Evolutionary conservation across 2,797 vertebrate genomes (phyloP).

Genomic region (Rhabdophis nuchalis): DNA sequence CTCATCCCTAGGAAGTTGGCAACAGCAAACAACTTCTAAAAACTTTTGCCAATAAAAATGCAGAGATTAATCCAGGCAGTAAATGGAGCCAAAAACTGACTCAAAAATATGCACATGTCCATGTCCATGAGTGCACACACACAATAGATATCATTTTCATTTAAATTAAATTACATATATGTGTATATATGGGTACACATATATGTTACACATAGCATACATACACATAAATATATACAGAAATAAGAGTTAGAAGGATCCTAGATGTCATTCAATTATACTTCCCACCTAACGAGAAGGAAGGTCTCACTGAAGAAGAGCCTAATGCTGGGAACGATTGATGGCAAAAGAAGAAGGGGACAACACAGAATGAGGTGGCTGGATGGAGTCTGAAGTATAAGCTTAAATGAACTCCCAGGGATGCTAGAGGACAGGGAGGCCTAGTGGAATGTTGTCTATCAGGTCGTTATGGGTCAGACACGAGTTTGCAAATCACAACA

Average conservation of each 20-base stretch:
- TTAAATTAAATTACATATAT: not conserved
- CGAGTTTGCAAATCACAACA: too few relatives aligned
- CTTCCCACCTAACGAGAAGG: too few relatives aligned
- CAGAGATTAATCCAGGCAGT: not conserved
- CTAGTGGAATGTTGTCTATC: too few relatives aligned
- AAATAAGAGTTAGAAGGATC: not conserved
- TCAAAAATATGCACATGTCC: not conserved
- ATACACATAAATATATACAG: not conserved
- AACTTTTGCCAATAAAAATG: not conserved
- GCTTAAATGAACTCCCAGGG: too few relatives aligned
- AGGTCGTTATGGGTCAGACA: too few relatives aligned
- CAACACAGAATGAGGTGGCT: too few relatives aligned
- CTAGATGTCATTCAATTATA: not conserved
- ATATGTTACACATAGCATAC: not conserved
- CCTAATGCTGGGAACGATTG: too few relatives aligned
- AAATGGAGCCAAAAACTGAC: not conserved
- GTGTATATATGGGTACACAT: not conserved
- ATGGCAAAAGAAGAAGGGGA: too few relatives aligned
- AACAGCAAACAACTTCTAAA: not conserved
- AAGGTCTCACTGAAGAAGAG: too few relatives aligned
- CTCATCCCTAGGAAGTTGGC: not conserved
- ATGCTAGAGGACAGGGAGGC: too few relatives aligned
- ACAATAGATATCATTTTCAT: not conserved
- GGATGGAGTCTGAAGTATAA: too few relatives aligned
- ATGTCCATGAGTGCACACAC: not conserved